A percentile compares a stretch with the other conserved stretches of the same genome.
These are phyloP conservation scores for Drymodes brunneopygia DNA, from an alignment of 2,113 vertebrate genomes.

Conservation along the genomic window DNA sequence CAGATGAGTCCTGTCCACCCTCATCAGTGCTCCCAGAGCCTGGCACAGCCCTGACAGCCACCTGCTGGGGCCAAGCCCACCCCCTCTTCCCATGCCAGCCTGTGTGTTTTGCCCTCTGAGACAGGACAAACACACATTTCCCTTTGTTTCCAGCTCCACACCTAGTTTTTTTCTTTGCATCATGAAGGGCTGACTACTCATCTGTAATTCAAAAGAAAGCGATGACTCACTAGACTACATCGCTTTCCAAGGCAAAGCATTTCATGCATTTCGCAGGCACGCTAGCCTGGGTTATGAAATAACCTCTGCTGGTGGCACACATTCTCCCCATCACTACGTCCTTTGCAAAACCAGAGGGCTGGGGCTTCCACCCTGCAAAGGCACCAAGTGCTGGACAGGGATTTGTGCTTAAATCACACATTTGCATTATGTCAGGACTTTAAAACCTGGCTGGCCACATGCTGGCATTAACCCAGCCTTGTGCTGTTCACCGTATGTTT, in stretches of 20 bases:
- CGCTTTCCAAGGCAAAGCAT: slow-evolving; percentile 32
- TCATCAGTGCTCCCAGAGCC: neutral
- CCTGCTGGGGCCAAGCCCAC: slow-evolving; percentile 22
- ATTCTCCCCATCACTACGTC: neutral
- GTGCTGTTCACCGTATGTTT: neutral
- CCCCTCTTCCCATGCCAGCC: neutral
- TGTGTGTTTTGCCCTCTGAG: neutral
- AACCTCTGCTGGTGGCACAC: neutral
- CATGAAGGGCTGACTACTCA: neutral
- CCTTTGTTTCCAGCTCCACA: slow-evolving; percentile 51
- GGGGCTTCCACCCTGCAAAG: neutral
- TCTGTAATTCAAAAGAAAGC: slow-evolving; percentile 40
- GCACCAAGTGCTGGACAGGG: fast-evolving
- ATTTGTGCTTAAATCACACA: fast-evolving
- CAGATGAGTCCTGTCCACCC: neutral
- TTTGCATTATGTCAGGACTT: neutral
- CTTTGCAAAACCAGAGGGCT: neutral
- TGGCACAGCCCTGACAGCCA: slow-evolving; percentile 6
- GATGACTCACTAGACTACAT: slow-evolving; percentile 34
- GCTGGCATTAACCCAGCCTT: neutral
- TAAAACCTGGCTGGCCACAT: neutral
- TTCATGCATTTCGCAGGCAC: neutral
- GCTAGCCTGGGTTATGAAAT: neutral
- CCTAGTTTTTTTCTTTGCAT: slow-evolving; percentile 50
- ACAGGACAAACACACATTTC: neutral